phyloP scores from a whole-genome alignment of 23 tunicate genomes.

The Aplidium turbinatum region DNA sequence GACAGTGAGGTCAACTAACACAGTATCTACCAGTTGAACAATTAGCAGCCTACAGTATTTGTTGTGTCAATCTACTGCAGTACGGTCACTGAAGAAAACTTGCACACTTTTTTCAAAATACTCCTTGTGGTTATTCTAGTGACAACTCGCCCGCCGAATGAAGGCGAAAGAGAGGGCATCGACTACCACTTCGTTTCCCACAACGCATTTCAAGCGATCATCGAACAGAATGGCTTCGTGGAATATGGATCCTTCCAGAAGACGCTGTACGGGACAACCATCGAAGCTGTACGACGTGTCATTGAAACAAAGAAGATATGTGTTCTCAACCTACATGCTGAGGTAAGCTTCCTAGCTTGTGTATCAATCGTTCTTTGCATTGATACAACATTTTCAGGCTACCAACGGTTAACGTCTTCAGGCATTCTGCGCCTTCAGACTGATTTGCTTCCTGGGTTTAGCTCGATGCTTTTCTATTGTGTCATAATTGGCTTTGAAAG shows the following conservation, averaged over 20 bases:
- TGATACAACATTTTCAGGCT: no score
- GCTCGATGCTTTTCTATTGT: no score
- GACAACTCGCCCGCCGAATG: slow-evolving; percentile 64
- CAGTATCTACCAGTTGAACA: no score
- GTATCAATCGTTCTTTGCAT: neutral
- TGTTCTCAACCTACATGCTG: slow-evolving; percentile 87
- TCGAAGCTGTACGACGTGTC: slow-evolving; percentile 55
- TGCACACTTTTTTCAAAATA: neutral
- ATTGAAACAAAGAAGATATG: slow-evolving; percentile 82
- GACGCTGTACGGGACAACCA: slow-evolving; percentile 84
- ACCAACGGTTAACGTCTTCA: no score
- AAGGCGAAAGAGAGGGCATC: slow-evolving; percentile 54
- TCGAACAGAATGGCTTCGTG: slow-evolving; percentile 48
- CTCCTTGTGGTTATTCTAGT: slow-evolving; percentile 17
- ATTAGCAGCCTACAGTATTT: no score
- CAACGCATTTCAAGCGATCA: slow-evolving; percentile 60
- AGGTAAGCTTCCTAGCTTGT: no score
- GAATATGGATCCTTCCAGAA: slow-evolving; percentile 89
- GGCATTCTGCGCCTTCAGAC: no score
- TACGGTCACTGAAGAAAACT: no score
- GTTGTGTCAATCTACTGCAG: no score
- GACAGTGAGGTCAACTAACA: no score
- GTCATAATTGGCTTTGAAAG: no score
- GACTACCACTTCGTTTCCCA: slow-evolving; percentile 76
- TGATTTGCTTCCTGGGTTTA: no score